Evolutionary conservation across 2,113 vertebrate species (phyloP).

Genomic region (Bos indicus): DNA sequence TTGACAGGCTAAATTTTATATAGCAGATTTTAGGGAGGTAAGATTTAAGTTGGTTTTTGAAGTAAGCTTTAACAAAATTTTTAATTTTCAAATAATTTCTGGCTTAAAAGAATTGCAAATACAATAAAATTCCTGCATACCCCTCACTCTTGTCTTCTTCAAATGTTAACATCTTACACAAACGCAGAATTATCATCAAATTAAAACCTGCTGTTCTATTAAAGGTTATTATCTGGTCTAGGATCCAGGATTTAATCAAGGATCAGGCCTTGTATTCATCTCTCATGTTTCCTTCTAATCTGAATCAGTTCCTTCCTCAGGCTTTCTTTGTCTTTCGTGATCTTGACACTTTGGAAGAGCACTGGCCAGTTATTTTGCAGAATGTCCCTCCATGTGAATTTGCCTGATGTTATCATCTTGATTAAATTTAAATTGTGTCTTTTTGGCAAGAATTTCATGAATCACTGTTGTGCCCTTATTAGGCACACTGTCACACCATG

Average conservation of each 20-base stretch:
- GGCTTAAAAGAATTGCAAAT: background rate
- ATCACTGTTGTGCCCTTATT: background rate
- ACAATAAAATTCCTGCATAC: background rate
- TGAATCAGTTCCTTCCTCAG: background rate
- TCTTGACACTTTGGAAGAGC: background rate
- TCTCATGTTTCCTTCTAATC: background rate
- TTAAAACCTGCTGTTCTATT: background rate
- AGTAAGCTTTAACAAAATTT: background rate
- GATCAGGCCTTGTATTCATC: background rate
- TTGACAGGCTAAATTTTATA: background rate
- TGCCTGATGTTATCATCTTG: background rate
- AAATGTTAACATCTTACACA: background rate
- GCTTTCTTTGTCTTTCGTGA: background rate
- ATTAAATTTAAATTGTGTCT: background rate
- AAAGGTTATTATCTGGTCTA: background rate
- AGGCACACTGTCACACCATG: accelerated
- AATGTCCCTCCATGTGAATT: background rate
- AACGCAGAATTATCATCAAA: background rate
- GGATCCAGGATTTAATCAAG: background rate
- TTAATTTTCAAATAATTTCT: background rate
- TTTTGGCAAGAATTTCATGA: background rate
- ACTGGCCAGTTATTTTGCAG: background rate
- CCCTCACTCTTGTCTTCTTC: background rate
- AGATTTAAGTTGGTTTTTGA: background rate
- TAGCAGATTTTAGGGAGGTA: background rate